These are phyloP conservation scores for Buceros bicornis DNA, from an alignment of 2,797 vertebrate genomes.

Conservation along the genomic window DNA sequence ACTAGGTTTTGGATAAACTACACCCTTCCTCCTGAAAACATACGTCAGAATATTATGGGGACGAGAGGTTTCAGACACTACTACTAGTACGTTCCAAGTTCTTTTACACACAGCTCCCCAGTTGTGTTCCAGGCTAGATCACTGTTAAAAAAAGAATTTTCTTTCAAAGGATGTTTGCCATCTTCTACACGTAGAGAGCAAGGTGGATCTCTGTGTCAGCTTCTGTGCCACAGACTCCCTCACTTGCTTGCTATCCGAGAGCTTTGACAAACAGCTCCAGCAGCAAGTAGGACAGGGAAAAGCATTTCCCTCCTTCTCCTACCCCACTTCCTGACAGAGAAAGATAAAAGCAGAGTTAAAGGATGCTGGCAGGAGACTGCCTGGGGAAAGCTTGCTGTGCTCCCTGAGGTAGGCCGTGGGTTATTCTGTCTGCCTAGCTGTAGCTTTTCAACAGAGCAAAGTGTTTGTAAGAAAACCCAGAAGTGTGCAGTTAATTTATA, in stretches of 20 bases:
- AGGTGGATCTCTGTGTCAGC: background rate
- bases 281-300: background rate
- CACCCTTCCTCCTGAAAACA: background rate
- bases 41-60: background rate
- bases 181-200: background rate
- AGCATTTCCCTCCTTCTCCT: background rate
- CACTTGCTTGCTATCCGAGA: background rate
- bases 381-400: background rate
- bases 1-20: background rate
- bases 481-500: background rate
- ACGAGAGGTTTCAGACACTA: background rate
- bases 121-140: background rate
- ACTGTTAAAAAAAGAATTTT: background rate
- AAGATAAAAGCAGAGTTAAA: constrained; percentile 27
- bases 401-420: background rate
- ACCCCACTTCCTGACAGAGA: background rate
- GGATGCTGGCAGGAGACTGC: background rate
- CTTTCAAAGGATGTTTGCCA: background rate
- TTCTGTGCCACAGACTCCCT: background rate
- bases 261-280: background rate
- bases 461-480: background rate
- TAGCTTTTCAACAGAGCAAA: background rate
- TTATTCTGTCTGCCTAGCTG: background rate
- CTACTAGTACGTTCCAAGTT: background rate
- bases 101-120: background rate